Percentiles rank a stretch among this genome's conserved stretches.
phyloP scores from a whole-genome alignment of 2,888 invertebrate genomes.

The Chrysolina oricalcia region DNA sequence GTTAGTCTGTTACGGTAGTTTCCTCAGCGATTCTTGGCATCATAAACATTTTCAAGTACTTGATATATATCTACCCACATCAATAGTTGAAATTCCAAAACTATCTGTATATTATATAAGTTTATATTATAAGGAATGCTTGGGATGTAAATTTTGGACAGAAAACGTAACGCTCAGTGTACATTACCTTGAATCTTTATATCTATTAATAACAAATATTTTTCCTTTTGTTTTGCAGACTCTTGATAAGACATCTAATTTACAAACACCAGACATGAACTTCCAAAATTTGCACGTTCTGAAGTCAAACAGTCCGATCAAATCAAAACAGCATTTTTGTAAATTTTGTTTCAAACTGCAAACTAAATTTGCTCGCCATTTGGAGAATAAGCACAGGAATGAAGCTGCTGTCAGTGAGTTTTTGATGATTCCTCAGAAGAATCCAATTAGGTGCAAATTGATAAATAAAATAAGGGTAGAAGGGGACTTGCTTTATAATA shows the following conservation, averaged over 20 bases:
- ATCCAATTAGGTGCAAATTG: background rate
- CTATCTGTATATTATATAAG: too few species aligned
- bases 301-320: background rate
- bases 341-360: constrained; percentile 27
- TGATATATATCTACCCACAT: too few species aligned
- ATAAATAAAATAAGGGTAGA: constrained; percentile 2
- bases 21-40: too few species aligned
- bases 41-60: too few species aligned
- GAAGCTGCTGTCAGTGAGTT: constrained; percentile 14
- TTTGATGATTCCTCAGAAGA: background rate
- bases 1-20: too few species aligned
- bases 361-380: constrained; percentile 23
- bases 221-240: background rate
- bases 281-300: constrained; percentile 9
- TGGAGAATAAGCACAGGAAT: constrained; percentile 19
- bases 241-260: background rate
- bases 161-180: too few species aligned
- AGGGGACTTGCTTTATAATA: constrained; percentile 27
- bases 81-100: too few species aligned
- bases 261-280: constrained; percentile 19
- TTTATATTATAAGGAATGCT: too few species aligned
- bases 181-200: too few species aligned
- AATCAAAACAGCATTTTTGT: constrained; percentile 35
- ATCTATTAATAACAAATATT: too few species aligned
- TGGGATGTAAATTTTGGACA: too few species aligned